Base-by-base conservation (phyloP, 2,113 vertebrate genomes). In the Elanoides forficatus region DNA sequence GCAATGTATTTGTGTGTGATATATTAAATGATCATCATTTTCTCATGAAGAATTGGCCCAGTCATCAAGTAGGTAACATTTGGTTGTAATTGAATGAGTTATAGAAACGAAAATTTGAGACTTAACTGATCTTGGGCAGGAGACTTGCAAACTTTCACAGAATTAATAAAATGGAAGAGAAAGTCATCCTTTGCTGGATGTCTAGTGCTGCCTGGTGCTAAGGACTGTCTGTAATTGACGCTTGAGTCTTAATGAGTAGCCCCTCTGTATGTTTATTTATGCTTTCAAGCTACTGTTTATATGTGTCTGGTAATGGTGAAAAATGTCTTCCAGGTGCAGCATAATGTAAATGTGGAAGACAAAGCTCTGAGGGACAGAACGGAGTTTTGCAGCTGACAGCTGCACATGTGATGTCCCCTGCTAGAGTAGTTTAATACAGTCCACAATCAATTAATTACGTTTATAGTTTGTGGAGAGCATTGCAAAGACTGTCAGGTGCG, bases 281-380 rank as follows among this genome's bases (percentile, higher is more conserved):
- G 58, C 42, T 97, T 96, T 71, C 79, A 88, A 88, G 63, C 75
- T 83, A 84, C 48, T 23, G 76, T 88, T 95, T 89, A 66, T 97
- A 34, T 86, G 59, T 70, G 62, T 58, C 52, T 95, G 63, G 66
- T 88, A 93, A 96, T 86, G 65, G 67, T 95, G 94, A 97, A 96
- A 90, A 95, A 93, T 91, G 40, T 90, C 66, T 92, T 96, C 93
- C 90, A 97, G 95, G 93, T 97, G 94, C 92, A 91, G 76, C 66
- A 68, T 87, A 67, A 96, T 68, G 55, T 79, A 83, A 90, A 80
- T 53, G 75, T 71, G 67, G 48, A 94, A 81, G 91, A 82, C 43
- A 95, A 96, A 88, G 53, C 92, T 85, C 87, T 52, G 81, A 88
- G 75, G 90, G 56, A 71, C 42, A 76, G 80, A 85, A 59, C 3